A percentile compares a stretch with the other conserved stretches of the same genome.
phyloP scores from a whole-genome alignment of 2,797 vertebrate genomes.

The Gymnoscopelus braueri region DNA sequence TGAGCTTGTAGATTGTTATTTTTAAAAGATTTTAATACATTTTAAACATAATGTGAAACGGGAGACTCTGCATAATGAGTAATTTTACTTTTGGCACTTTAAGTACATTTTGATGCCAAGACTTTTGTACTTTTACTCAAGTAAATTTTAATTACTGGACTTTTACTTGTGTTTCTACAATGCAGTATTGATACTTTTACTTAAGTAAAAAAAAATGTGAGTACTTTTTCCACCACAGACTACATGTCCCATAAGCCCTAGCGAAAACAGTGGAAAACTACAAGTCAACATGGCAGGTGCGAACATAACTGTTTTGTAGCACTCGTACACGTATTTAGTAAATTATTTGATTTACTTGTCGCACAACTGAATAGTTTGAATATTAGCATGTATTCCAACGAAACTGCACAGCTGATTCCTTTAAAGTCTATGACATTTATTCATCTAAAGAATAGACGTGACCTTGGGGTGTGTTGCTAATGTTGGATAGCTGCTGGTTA shows the following conservation, averaged over 20 bases:
- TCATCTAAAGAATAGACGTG: slow-evolving; percentile 48
- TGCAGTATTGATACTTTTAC: too few relatives aligned
- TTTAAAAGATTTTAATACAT: too few relatives aligned
- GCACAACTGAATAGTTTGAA: rapidly evolving
- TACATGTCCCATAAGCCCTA: slow-evolving; percentile 67
- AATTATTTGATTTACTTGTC: rapidly evolving
- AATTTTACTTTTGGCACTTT: too few relatives aligned
- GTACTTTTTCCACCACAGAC: slow-evolving; percentile 8
- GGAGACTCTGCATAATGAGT: too few relatives aligned
- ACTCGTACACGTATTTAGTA: neutral
- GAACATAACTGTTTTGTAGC: slow-evolving; percentile 38
- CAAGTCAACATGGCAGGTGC: slow-evolving; percentile 78
- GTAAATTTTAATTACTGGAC: rapidly evolving
- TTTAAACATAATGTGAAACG: too few relatives aligned
- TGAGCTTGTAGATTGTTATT: too few relatives aligned
- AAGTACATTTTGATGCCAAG: too few relatives aligned
- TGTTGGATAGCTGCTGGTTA: slow-evolving; percentile 29
- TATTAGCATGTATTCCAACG: rapidly evolving
- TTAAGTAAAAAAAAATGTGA: too few relatives aligned
- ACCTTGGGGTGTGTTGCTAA: slow-evolving; percentile 73
- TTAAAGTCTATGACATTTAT: neutral
- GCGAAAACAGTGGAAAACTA: slow-evolving; percentile 32
- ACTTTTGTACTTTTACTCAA: too few relatives aligned
- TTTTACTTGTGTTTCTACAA: too few relatives aligned
- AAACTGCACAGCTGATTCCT: neutral